Evolutionary conservation across 2,113 vertebrate species (phyloP), one percentile per base, ranked within the genome.

Genomic region (Saguinus imperator): DNA sequence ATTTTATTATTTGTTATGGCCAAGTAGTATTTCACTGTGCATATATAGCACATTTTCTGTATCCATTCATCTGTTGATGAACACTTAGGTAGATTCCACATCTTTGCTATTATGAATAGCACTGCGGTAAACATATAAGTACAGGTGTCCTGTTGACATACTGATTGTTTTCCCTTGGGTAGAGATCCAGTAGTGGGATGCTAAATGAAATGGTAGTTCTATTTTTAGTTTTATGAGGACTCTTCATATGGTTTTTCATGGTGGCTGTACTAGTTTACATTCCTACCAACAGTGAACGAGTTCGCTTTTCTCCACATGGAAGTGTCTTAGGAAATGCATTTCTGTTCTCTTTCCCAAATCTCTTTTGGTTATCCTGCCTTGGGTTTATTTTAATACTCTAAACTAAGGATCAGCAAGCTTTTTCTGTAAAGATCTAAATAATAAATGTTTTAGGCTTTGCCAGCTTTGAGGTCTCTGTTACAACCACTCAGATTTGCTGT

Each of bases 331-430:
- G 80, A 92, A 96, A 80, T 2, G 8, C 27, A 45, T 52, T 76
- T 73, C 50, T 82, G 3, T 61, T 77, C n/a, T 80, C 66, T 58
- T 95, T 32, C 64, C 37, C 66, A 94, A 70, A 82, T 29, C 40
- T 5, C 13, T 85, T 82, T 86, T 95, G 23, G 52, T 91, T 83
- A 52, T 57, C 37, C 45, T 79, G 18, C 29, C 55, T 88, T 48
- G 18, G 73, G 20, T 93, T 94, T 18, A 83, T 81, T 91, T 91
- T 68, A 91, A 75, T 66, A 79, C 14, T 85, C 16, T 89, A 93
- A 92, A 77, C 40, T 23, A 73, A 25, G 20, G 12, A 2, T 73
- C 29, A 25, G 1, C 10, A 82, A 87, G 81, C 3, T 48, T 85
- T 73, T 66, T 70, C 76, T 37, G 8, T 18, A 45, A 75, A 55